A percentile compares a stretch with the other conserved stretches of the same genome.
phyloP scores from a whole-genome alignment of 2,888 invertebrate species.

The Odontocerum albicorne region DNA sequence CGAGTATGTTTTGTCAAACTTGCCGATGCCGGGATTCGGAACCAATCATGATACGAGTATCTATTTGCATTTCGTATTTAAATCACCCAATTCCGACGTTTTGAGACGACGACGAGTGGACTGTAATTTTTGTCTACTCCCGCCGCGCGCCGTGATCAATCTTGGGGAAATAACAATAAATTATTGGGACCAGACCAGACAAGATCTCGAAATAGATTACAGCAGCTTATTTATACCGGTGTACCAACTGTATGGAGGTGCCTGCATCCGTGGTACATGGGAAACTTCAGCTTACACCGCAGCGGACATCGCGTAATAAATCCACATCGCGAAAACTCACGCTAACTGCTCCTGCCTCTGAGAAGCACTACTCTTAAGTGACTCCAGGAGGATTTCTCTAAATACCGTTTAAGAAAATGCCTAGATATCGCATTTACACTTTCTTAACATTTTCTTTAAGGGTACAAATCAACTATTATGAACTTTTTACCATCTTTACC shows the following conservation, averaged over 20 bases:
- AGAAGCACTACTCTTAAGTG: too few relatives aligned
- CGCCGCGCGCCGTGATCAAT: constrained; percentile 29
- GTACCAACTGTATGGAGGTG: neutral
- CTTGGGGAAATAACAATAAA: constrained; percentile 34
- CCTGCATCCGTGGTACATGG: neutral
- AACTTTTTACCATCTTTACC: too few relatives aligned
- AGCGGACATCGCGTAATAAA: too few relatives aligned
- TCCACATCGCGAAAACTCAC: too few relatives aligned
- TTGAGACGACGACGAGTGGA: constrained; percentile 6
- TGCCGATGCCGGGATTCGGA: constrained; percentile 3
- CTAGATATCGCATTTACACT: too few relatives aligned
- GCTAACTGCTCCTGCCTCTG: too few relatives aligned
- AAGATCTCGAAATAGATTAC: constrained; percentile 32
- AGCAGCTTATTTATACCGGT: constrained; percentile 23
- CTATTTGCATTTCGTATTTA: constrained; percentile 26
- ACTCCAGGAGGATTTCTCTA: too few relatives aligned
- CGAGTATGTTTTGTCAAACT: constrained; percentile 10
- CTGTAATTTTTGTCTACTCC: constrained; percentile 32
- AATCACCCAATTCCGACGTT: constrained; percentile 22
- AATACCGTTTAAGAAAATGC: too few relatives aligned
- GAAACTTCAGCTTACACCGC: too few relatives aligned
- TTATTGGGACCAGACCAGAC: constrained; percentile 32
- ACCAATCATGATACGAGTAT: constrained; percentile 17
- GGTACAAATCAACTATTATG: too few relatives aligned
- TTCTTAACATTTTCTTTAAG: too few relatives aligned